Conservation (phyloP, 2,113 vertebrate species). For the Sisor rabdophorus region DNA sequence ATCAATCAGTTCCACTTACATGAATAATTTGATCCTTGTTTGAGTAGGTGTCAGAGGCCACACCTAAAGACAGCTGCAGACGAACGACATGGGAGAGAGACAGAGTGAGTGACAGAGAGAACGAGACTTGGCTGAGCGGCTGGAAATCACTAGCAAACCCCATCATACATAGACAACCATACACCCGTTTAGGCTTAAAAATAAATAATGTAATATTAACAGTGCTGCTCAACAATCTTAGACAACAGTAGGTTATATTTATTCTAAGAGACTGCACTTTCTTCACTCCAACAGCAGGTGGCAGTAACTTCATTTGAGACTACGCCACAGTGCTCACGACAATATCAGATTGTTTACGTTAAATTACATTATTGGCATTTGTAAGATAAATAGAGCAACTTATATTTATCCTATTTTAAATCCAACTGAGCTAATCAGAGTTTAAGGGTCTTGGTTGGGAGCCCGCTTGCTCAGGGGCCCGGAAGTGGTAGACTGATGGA, state of each 20-base stretch:
- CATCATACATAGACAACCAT: too few relatives aligned
- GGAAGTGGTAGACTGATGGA: too few relatives aligned
- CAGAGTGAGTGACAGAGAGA: too few relatives aligned
- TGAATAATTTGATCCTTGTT: constrained; percentile 65
- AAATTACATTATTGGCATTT: too few relatives aligned
- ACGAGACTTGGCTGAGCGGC: background rate
- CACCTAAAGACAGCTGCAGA: constrained; percentile 64
- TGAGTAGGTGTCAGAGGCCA: constrained; percentile 55
- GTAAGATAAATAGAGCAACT: too few relatives aligned
- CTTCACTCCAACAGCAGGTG: constrained; percentile 57
- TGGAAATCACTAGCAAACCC: background rate
- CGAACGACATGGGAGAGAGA: constrained; percentile 31
- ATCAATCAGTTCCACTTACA: constrained; percentile 51
- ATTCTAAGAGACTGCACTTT: background rate
- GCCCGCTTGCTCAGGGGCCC: too few relatives aligned
- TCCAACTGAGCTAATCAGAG: too few relatives aligned
- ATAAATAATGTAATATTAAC: background rate
- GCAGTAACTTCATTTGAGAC: constrained; percentile 48
- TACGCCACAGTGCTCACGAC: background rate
- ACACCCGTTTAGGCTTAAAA: background rate
- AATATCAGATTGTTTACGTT: too few relatives aligned
- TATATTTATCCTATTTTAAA: too few relatives aligned
- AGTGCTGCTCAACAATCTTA: background rate
- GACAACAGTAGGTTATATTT: background rate
- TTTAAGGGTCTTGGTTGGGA: too few relatives aligned